These are phyloP conservation scores for Ephialtes manifestator DNA, from an alignment of 2,888 invertebrate species.

Conservation along the genomic window DNA sequence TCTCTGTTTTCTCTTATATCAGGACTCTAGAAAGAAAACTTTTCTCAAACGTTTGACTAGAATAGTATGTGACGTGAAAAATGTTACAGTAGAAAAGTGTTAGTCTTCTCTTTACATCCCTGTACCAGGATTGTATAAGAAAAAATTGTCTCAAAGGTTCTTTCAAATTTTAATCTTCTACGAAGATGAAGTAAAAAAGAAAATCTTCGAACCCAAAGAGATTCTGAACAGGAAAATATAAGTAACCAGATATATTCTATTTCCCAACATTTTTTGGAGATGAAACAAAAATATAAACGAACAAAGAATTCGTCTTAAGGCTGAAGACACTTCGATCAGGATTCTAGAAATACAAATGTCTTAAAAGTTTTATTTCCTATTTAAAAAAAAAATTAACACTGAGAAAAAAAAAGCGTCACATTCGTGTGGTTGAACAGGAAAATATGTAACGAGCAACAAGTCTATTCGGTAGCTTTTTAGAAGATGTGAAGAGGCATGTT, in stretches of 20 bases:
- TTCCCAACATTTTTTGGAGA: neutral
- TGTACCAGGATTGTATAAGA: too few relatives aligned
- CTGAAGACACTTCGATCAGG: too few relatives aligned
- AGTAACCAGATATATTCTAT: neutral
- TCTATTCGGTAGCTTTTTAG: neutral
- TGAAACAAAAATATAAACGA: too few relatives aligned
- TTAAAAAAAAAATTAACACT: too few relatives aligned
- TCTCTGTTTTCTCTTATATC: neutral
- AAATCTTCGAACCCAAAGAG: neutral
- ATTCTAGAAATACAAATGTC: too few relatives aligned
- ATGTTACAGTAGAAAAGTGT: too few relatives aligned
- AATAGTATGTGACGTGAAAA: too few relatives aligned
- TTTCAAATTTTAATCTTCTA: too few relatives aligned
- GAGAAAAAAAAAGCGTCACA: slow-evolving; percentile 2
- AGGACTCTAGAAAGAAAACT: neutral
- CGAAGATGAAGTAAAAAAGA: neutral
- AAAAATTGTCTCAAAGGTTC: too few relatives aligned
- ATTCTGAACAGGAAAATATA: neutral
- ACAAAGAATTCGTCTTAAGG: too few relatives aligned
- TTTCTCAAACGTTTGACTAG: neutral
- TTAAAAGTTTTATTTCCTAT: too few relatives aligned
- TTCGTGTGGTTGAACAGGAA: neutral
- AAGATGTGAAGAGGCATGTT: neutral
- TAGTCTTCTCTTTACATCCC: too few relatives aligned
- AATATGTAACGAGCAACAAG: neutral